Evolutionary conservation across 1,140 invertebrate species (phyloP).

Genomic region (Scaptomyza montana): DNA sequence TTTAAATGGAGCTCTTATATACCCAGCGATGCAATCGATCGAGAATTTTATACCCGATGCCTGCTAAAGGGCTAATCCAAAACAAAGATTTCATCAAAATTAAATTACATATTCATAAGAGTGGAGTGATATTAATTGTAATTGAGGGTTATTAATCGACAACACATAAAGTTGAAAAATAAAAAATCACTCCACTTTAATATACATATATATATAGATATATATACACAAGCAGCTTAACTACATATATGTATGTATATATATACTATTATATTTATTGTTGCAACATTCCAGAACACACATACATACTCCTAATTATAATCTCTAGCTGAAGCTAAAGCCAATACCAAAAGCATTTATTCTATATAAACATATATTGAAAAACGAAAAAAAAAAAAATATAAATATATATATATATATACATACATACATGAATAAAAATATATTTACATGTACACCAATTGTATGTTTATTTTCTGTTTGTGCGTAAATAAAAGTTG

Average conservation of each 20-base stretch:
- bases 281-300: slow-evolving; percentile 35
- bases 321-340: slow-evolving; percentile 57
- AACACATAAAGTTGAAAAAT: too few relatives aligned
- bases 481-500: slow-evolving; percentile 38
- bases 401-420: slow-evolving; percentile 30
- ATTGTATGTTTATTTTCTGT: slow-evolving; percentile 19
- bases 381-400: slow-evolving; percentile 20
- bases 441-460: slow-evolving; percentile 44
- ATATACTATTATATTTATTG: slow-evolving; percentile 54
- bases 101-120: too few relatives aligned
- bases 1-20: slow-evolving; percentile 82
- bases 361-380: slow-evolving; percentile 63
- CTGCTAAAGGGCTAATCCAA: slow-evolving; percentile 65
- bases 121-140: too few relatives aligned
- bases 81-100: neutral
- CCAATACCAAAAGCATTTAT: slow-evolving; percentile 80
- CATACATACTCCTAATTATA: slow-evolving; percentile 39
- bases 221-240: slow-evolving; percentile 9
- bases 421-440: neutral
- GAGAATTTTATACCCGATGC: slow-evolving; percentile 79
- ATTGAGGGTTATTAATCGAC: too few relatives aligned
- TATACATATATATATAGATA: slow-evolving; percentile 14
- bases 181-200: too few relatives aligned
- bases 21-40: slow-evolving; percentile 81
- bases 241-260: slow-evolving; percentile 9